Evolutionary conservation across 2,888 invertebrate species (phyloP).

Genomic region (Trissoscelio sp.): DNA sequence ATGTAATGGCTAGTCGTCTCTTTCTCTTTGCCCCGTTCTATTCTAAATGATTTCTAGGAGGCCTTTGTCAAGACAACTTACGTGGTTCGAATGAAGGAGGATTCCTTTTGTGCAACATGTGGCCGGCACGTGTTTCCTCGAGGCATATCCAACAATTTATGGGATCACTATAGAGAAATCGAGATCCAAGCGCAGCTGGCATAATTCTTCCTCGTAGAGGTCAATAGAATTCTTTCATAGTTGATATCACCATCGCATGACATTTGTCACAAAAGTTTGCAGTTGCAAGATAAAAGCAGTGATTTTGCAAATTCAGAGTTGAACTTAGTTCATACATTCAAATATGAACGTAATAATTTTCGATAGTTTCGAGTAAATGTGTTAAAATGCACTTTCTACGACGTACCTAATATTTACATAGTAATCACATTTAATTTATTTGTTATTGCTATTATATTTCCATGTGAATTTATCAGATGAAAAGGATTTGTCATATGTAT

Average conservation of each 20-base stretch:
- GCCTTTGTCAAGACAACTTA: constrained; percentile 69
- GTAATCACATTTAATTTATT: too few species aligned
- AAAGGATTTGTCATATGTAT: too few species aligned
- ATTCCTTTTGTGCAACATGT: constrained; percentile 82
- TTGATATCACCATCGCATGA: constrained; percentile 39
- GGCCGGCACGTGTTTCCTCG: constrained; percentile 82
- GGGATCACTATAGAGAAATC: constrained; percentile 71
- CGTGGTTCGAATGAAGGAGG: constrained; percentile 76
- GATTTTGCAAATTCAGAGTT: constrained; percentile 16
- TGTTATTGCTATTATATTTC: too few species aligned
- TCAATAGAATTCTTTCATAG: constrained; percentile 70
- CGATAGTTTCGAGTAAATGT: too few species aligned
- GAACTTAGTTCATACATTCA: too few species aligned
- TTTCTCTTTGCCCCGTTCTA: constrained; percentile 39
- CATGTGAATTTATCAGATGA: too few species aligned
- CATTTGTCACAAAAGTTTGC: constrained; percentile 36
- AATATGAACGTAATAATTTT: too few species aligned
- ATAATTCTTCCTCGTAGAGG: constrained; percentile 66
- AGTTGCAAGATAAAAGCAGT: constrained; percentile 34
- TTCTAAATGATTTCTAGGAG: constrained; percentile 66
- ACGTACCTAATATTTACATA: too few species aligned
- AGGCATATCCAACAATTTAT: constrained; percentile 74
- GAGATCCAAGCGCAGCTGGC: constrained; percentile 74
- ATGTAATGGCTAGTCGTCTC: constrained; percentile 42
- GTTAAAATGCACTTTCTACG: too few species aligned